These are phyloP conservation scores for Zoanthus gigantus DNA, from an alignment of 92 coral and sea anemone genomes.

Conservation along the genomic window DNA sequence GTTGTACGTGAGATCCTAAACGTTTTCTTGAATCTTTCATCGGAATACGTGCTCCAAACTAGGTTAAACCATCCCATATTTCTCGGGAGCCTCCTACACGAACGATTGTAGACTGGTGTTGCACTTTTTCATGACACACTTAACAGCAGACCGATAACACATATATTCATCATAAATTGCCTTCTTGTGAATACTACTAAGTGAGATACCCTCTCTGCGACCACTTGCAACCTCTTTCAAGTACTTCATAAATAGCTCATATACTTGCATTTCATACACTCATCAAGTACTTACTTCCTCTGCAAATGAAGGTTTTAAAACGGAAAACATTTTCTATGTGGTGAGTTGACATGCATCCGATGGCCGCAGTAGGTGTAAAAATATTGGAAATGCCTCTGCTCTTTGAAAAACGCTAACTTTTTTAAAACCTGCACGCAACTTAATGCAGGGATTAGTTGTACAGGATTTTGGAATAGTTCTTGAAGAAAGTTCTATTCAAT, in stretches of 20 bases:
- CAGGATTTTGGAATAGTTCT: slow-evolving; percentile 4
- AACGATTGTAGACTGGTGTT: slow-evolving; percentile 41
- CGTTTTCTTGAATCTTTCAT: slow-evolving; percentile 59
- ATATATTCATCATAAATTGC: background rate
- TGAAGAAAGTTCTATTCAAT: slow-evolving; percentile 1
- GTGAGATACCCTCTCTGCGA: slow-evolving; percentile 55
- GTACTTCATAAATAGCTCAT: slow-evolving; percentile 4
- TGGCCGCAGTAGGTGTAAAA: slow-evolving; percentile 71
- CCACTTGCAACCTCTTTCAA: slow-evolving; percentile 57
- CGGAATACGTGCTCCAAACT: slow-evolving; percentile 57
- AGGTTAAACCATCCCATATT: slow-evolving; percentile 54
- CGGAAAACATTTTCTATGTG: slow-evolving; percentile 34
- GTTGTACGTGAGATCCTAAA: slow-evolving; percentile 57
- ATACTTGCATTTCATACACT: slow-evolving; percentile 35
- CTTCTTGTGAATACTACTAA: slow-evolving; percentile 52
- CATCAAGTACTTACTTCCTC: slow-evolving; percentile 57
- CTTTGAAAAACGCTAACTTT: slow-evolving; percentile 33
- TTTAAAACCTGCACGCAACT: slow-evolving; percentile 48
- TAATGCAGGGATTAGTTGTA: slow-evolving; percentile 36
- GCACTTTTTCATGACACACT: too few relatives aligned
- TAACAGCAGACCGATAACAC: background rate
- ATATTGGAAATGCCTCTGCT: slow-evolving; percentile 8
- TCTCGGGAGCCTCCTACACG: slow-evolving; percentile 54
- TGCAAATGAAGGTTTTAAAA: slow-evolving; percentile 60
- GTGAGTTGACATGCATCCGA: slow-evolving; percentile 9